Percentiles rank a stretch among this genome's conserved stretches.
Evolutionary conservation across 2,113 vertebrate species (phyloP).

Genomic region (Raja brachyura): DNA sequence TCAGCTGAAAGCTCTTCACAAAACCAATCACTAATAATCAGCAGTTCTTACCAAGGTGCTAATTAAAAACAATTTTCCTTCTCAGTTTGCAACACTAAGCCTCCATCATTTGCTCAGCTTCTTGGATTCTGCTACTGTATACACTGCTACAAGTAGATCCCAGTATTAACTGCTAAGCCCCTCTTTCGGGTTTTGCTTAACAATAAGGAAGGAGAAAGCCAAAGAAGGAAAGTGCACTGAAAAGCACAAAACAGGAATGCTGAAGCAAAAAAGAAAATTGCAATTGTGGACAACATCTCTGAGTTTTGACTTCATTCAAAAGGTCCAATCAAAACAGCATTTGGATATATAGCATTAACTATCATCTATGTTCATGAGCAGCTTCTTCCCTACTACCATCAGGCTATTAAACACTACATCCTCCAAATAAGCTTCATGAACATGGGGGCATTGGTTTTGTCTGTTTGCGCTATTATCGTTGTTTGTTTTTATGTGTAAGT

Average conservation of each 20-base stretch:
- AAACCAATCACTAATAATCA: conserved; percentile 85
- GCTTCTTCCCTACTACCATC: too few relatives aligned
- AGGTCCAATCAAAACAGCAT: background rate
- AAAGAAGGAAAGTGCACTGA: conserved; percentile 31
- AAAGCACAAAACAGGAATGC: conserved; percentile 27
- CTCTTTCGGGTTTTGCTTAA: conserved; percentile 27
- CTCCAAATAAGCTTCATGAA: too few relatives aligned
- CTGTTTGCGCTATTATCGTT: too few relatives aligned
- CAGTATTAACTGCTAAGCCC: conserved; percentile 31
- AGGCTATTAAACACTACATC: too few relatives aligned
- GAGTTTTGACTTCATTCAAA: background rate
- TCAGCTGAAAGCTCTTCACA: conserved; percentile 82
- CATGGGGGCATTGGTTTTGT: too few relatives aligned
- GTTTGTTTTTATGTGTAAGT: too few relatives aligned
- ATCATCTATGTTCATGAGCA: background rate
- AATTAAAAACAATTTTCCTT: conserved; percentile 89
- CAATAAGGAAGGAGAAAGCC: background rate
- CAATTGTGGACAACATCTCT: background rate
- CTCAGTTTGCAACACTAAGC: conserved; percentile 77
- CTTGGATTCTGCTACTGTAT: conserved; percentile 68
- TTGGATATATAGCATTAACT: background rate
- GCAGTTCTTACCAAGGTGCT: conserved; percentile 84
- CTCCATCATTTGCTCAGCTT: conserved; percentile 74
- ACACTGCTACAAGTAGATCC: conserved; percentile 54
- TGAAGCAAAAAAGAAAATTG: background rate